Conservation (phyloP, 64 coral and sea anemone genomes). For the Acropora yongei region DNA sequence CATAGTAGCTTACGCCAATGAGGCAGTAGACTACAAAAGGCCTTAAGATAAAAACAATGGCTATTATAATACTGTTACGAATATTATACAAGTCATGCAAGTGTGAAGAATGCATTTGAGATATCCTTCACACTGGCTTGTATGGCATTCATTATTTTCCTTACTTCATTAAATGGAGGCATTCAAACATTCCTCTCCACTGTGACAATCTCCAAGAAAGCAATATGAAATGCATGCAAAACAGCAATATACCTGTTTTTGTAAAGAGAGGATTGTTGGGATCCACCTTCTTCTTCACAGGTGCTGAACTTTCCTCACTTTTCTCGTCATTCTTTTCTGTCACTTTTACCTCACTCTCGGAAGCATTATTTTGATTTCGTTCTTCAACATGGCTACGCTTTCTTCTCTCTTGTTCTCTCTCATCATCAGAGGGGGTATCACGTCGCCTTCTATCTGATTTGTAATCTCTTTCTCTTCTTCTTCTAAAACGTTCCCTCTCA, state of each 20-base stretch:
- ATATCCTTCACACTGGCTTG: no score
- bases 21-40: no score
- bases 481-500: not conserved
- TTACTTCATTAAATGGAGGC: no score
- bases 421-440: constrained; percentile 42
- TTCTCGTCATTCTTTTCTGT: constrained; percentile 38
- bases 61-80: no score
- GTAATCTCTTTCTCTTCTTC: constrained; percentile 42
- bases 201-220: no score
- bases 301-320: not conserved
- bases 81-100: no score
- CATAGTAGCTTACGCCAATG: no score
- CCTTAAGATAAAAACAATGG: no score
- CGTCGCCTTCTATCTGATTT: constrained; percentile 65
- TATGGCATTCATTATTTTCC: no score
- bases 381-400: constrained; percentile 39
- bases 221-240: not conserved
- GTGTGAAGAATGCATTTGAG: no score
- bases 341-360: not conserved
- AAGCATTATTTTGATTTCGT: constrained; percentile 14
- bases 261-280: constrained; percentile 77
- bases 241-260: constrained; percentile 75
- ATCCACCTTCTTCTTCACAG: constrained; percentile 37
- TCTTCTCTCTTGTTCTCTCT: constrained; percentile 20
- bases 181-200: no score